These are phyloP conservation scores for Drosophila chauvacae DNA, from an alignment of 1,140 invertebrate genomes.

Conservation along the genomic window DNA sequence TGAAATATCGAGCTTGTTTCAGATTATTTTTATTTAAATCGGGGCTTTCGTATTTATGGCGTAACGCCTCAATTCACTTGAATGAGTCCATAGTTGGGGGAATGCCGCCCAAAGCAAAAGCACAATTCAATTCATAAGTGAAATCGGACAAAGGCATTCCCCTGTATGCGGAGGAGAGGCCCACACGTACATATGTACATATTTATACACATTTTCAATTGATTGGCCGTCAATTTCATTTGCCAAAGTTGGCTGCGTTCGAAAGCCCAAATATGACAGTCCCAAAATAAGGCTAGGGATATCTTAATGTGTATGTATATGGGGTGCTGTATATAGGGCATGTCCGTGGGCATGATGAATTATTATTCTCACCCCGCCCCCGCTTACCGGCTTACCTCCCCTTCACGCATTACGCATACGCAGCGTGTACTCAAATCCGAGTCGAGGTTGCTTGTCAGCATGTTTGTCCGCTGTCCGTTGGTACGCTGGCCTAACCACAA, in stretches of 20 bases:
- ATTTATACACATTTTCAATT: constrained; percentile 69
- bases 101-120: constrained; percentile 26
- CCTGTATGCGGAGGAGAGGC: not conserved
- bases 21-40: constrained; percentile 17
- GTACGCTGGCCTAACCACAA: constrained; percentile 58
- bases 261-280: constrained; percentile 48
- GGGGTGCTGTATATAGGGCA: constrained; percentile 24
- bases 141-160: constrained; percentile 32
- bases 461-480: constrained; percentile 51
- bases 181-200: not conserved
- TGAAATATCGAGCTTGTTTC: constrained; percentile 1
- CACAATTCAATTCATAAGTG: constrained; percentile 52
- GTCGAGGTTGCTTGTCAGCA: constrained; percentile 65
- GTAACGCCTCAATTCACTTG: constrained; percentile 60
- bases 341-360: constrained; percentile 73
- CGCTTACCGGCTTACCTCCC: not conserved
- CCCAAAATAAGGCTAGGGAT: constrained; percentile 20
- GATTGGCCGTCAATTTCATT: constrained; percentile 81
- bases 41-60: constrained; percentile 33
- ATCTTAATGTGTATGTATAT: constrained; percentile 5
- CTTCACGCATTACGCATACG: constrained; percentile 69
- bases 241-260: constrained; percentile 39
- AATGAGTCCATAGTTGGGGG: constrained; percentile 65
- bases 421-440: constrained; percentile 43
- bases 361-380: constrained; percentile 48